Percentiles rank a stretch among this genome's conserved stretches.
Conservation (phyloP, 1,140 invertebrate species). For the Drosophila persimilis region DNA sequence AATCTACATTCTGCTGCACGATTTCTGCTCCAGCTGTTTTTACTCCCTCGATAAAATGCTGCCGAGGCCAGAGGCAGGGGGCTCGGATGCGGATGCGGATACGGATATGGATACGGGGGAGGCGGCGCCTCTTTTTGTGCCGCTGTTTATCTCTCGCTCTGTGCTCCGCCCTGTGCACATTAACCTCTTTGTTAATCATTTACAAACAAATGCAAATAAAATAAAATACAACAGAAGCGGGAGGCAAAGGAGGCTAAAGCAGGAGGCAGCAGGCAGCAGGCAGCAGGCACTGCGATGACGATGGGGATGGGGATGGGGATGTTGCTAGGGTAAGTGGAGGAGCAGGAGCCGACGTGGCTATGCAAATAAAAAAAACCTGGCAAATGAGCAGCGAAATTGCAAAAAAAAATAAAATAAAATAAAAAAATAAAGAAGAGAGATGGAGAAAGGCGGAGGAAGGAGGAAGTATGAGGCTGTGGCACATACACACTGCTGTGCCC, state of each 20-base stretch:
- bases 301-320: conserved; percentile 13
- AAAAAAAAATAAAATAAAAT: conserved; percentile 18
- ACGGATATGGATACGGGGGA: too few relatives aligned
- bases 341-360: conserved; percentile 33
- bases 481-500: too few relatives aligned
- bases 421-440: too few relatives aligned
- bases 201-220: conserved; percentile 81
- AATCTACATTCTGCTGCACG: conserved; percentile 8
- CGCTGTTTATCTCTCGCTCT: conserved; percentile 49
- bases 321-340: conserved; percentile 20
- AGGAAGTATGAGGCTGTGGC: too few relatives aligned
- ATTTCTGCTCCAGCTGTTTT: conserved; percentile 19
- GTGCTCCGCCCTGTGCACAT: conserved; percentile 56
- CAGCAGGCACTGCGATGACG: background rate
- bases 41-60: background rate
- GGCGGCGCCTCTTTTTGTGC: conserved; percentile 13
- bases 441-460: too few relatives aligned
- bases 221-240: conserved; percentile 62
- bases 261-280: conserved; percentile 1
- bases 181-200: conserved; percentile 81
- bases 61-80: background rate
- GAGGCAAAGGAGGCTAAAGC: conserved; percentile 5
- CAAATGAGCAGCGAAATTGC: conserved; percentile 69
- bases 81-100: too few relatives aligned
- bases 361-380: conserved; percentile 69